Base-by-base conservation (phyloP, 30 jellyfish, hydroid and myxozoan genomes). In the Nemopilema nomurai region DNA sequence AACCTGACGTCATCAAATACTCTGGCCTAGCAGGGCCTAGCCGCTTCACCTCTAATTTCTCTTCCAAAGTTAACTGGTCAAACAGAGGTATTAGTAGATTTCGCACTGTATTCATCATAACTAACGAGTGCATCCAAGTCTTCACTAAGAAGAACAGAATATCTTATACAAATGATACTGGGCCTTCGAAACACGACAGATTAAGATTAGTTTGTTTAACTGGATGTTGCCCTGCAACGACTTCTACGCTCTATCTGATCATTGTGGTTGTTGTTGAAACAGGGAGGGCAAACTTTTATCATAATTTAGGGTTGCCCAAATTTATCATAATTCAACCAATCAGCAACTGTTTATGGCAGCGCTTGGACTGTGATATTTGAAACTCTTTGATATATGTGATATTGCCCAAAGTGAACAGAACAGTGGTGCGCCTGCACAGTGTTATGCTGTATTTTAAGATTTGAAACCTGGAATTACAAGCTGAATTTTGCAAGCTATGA, bases 401-500 rank as follows among this genome's bases (percentile, higher is more conserved):
- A n/a, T n/a, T n/a, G n/a, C n/a, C n/a, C n/a, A n/a, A n/a, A n/a
- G n/a, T n/a, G n/a, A n/a, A n/a, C n/a, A n/a, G n/a, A n/a, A n/a
- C n/a, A n/a, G n/a, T n/a, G n/a, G n/a, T n/a, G n/a, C n/a, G n/a
- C n/a, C n/a, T 9, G 81, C 21, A 18, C 81, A 21, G 8, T 71
- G 68, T 49, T 28, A 71, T 71, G 68, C 68, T 71, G 63, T 31
- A 31, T 31, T 74, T 18, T 27, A 74, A 4, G 84, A 49, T 19
- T 49, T 74, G 69, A 20, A 67, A 26, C 77, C 77, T 16, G 77
- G 18, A 67, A 67, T 24, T 67, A 67, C 77, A 67, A 67, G 49
- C 31, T 20, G 77, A 67, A 67, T 86, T 26, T 69, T n/a, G 80
- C 80, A 16, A 62, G 71, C 32, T n/a, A n/a, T n/a, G n/a, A n/a